Evolutionary conservation across 92 coral and sea anemone genomes (phyloP).

Genomic region (Parazoanthus darwini): DNA sequence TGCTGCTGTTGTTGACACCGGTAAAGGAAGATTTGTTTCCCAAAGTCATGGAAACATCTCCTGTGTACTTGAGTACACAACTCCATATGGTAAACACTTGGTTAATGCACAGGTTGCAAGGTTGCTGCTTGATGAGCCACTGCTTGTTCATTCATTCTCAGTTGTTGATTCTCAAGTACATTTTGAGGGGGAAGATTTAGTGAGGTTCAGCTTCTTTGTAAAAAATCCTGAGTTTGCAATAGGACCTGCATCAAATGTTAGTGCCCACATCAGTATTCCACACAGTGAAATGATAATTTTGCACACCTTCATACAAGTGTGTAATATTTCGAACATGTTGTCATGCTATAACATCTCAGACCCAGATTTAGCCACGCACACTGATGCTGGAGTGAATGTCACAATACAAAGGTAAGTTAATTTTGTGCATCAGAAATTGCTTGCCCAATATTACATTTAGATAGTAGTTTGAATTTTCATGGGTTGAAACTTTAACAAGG

Average conservation of each 20-base stretch:
- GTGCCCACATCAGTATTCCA: conserved; percentile 25
- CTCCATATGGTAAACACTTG: conserved; percentile 48
- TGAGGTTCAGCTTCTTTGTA: conserved; percentile 45
- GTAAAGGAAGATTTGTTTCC: conserved; percentile 47
- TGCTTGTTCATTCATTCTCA: conserved; percentile 44
- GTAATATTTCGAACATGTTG: conserved; percentile 28
- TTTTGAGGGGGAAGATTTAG: conserved; percentile 63
- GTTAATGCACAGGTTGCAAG: conserved; percentile 41
- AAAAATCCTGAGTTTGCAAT: conserved; percentile 74
- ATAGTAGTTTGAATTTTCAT: no score
- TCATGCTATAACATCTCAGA: conserved; percentile 12
- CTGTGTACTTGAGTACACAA: conserved; percentile 53
- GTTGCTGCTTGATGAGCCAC: conserved; percentile 79
- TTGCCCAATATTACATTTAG: background rate
- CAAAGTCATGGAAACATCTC: conserved; percentile 63
- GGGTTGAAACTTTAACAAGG: no score
- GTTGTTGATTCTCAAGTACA: conserved; percentile 34
- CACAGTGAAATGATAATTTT: conserved; percentile 43
- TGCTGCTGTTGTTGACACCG: conserved; percentile 56
- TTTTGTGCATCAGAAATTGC: background rate
- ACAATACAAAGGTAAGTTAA: conserved; percentile 5
- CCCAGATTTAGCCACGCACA: conserved; percentile 18
- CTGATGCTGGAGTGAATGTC: background rate
- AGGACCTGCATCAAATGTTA: conserved; percentile 55
- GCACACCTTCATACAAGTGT: conserved; percentile 38